Base-by-base conservation (phyloP, 2,888 invertebrate genomes). In the Protophormia terraenovae region DNA sequence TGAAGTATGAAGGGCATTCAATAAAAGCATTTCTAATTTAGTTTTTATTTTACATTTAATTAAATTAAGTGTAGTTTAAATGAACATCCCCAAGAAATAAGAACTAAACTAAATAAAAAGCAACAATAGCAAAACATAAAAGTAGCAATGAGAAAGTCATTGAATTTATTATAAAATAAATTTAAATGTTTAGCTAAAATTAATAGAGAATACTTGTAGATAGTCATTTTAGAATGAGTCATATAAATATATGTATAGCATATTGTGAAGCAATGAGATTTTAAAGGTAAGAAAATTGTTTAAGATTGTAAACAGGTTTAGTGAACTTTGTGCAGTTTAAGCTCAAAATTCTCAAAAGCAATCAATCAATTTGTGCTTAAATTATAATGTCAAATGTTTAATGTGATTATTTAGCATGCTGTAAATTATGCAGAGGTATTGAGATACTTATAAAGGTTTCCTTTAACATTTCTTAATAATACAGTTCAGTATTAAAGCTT, bases 11-110 rank as follows among this genome's bases (percentile, higher is more conserved):
- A 35, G 55, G 67, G 29, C 77, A 45, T 32, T 58, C 55, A 22
- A 67, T 79, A 71, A 69, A 80, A 75, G 62, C 55, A 71, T 75
- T 80, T 75, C 69, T 80, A 80, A 80, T 80, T 80, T 75, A 55
- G 45, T 71, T 75, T 41, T 69, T 53, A 62, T 75, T 80, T 71
- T 38, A 66, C 47, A 71, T 84, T 81, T 81, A 81, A 84, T 84
- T 81, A 77, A 77, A 84, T 84, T 81, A 84, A 77, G 53, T 73
- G 77, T 67, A 10, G 66, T 81, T 72, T 67, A 45, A 71, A 79
- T 47, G 62, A 55, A 73, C 72, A 77, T 79, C 53, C 22, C 10
- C 45, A 24, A 58, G 45, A 77, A 58, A 32, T 67, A 14, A 6
- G n/a, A 22, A 24, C 32, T 10, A 32, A 12, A 16, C 10, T 24